Evolutionary conservation across 1,140 invertebrate species (phyloP).

Genomic region (Gonatopus flavifemur): DNA sequence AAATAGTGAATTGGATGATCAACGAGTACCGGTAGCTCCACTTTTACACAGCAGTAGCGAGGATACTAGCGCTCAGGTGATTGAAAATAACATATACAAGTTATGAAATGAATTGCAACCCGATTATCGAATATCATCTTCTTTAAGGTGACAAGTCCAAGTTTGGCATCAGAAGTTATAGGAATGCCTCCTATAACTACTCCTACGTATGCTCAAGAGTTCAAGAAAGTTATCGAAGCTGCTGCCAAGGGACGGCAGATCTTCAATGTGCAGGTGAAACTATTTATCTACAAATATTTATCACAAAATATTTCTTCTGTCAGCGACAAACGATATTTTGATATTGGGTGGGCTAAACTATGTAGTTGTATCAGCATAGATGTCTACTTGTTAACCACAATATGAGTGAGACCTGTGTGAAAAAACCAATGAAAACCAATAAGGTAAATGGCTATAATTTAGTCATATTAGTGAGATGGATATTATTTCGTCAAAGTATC

Average conservation of each 20-base stretch:
- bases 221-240: conserved; percentile 65
- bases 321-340: no score
- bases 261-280: conserved; percentile 60
- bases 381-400: no score
- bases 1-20: conserved; percentile 57
- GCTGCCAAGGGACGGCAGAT: conserved; percentile 68
- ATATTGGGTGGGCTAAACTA: no score
- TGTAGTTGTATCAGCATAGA: no score
- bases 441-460: no score
- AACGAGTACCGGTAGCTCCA: conserved; percentile 60
- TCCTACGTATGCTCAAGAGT: conserved; percentile 65
- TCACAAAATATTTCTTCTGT: no score
- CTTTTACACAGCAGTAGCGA: conserved; percentile 59
- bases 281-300: no score
- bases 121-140: conserved; percentile 25
- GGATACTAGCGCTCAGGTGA: conserved; percentile 54
- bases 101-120: conserved; percentile 15
- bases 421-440: no score
- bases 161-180: conserved; percentile 54
- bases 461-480: no score
- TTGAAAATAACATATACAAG: neutral
- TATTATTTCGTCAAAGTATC: no score
- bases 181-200: conserved; percentile 63
- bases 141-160: conserved; percentile 51
- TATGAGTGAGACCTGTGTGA: no score